These are phyloP conservation scores for Cryptus viduatorius DNA, from an alignment of 2,888 invertebrate species.

Conservation along the genomic window DNA sequence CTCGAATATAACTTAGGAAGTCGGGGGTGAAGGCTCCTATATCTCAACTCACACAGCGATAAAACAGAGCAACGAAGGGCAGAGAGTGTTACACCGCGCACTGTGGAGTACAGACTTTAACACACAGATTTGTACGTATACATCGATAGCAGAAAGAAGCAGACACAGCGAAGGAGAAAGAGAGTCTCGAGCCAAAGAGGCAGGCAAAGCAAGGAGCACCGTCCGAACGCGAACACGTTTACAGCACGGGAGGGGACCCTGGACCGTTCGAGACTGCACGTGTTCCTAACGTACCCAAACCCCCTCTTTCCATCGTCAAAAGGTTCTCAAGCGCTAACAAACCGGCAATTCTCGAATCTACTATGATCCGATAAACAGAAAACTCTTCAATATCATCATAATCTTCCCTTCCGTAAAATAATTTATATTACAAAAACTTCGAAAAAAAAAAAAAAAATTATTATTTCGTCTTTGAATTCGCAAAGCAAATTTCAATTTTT, in stretches of 20 bases:
- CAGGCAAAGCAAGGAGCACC: conserved; percentile 71
- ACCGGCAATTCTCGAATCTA: conserved; percentile 40
- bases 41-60: conserved; percentile 80
- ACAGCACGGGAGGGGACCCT: conserved; percentile 75
- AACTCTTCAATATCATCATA: background rate
- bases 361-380: conserved; percentile 4
- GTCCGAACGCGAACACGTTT: conserved; percentile 82
- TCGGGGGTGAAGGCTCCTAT: conserved; percentile 77
- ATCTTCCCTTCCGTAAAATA: background rate
- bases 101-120: conserved; percentile 36
- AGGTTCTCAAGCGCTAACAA: conserved; percentile 80
- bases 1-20: conserved; percentile 69
- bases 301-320: conserved; percentile 77
- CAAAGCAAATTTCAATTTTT: background rate
- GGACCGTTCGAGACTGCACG: conserved; percentile 84
- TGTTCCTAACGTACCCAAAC: conserved; percentile 84
- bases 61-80: conserved; percentile 22
- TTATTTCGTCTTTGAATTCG: background rate
- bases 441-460: background rate
- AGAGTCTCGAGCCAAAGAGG: conserved; percentile 59
- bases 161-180: conserved; percentile 34
- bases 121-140: conserved; percentile 42
- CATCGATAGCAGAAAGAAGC: conserved; percentile 41
- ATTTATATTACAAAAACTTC: background rate
- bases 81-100: conserved; percentile 53